phyloP scores from a whole-genome alignment of 2,888 invertebrate genomes.

The Peribatodes rhomboidaria region DNA sequence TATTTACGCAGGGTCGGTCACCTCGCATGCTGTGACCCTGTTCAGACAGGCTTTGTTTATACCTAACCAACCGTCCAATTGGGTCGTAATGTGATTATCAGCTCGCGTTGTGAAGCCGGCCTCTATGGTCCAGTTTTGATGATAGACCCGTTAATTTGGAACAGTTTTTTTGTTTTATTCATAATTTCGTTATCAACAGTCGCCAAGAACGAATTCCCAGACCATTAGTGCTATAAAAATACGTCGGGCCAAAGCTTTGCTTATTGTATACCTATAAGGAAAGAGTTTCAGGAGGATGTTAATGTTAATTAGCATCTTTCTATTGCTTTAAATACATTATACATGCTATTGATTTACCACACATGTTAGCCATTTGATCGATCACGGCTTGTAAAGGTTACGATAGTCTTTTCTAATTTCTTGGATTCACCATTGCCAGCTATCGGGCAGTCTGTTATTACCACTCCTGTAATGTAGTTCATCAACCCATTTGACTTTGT shows the following conservation, averaged over 20 bases:
- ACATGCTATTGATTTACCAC: not conserved
- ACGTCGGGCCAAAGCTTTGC: too few species aligned
- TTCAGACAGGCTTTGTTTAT: slow-evolving; percentile 69
- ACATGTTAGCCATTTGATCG: too few species aligned
- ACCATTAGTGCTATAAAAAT: too few species aligned
- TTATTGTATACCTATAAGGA: too few species aligned
- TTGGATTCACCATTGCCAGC: too few species aligned
- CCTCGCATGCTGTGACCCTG: slow-evolving; percentile 79
- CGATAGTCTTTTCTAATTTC: too few species aligned
- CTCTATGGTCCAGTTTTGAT: slow-evolving; percentile 35
- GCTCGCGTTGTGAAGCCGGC: slow-evolving; percentile 35
- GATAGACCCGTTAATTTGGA: slow-evolving; percentile 19
- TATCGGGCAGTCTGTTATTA: too few species aligned
- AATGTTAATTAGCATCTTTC: not conserved
- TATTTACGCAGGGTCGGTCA: slow-evolving; percentile 77
- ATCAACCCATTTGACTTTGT: not conserved
- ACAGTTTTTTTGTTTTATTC: not conserved
- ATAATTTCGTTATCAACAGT: not conserved
- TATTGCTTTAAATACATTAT: too few species aligned
- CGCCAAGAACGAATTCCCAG: too few species aligned
- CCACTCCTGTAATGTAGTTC: not conserved
- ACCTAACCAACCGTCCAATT: slow-evolving; percentile 54
- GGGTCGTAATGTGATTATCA: slow-evolving; percentile 60
- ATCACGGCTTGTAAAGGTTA: too few species aligned
- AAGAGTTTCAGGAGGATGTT: too few species aligned